Percentiles rank a stretch among this genome's conserved stretches.
Evolutionary conservation across 64 coral and sea anemone species (phyloP).

Genomic region (Trachythela sp.): DNA sequence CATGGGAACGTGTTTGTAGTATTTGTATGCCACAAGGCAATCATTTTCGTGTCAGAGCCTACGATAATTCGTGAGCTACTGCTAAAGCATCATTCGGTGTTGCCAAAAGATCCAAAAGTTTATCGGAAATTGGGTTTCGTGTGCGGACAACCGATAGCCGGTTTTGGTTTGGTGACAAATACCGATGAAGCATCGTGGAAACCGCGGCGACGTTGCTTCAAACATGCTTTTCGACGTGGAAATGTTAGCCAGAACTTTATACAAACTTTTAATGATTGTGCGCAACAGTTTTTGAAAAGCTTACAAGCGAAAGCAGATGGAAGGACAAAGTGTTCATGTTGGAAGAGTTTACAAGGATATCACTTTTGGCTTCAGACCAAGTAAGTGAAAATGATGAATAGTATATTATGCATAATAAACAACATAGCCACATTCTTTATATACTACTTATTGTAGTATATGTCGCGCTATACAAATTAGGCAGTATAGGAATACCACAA

Average conservation of each 20-base stretch:
- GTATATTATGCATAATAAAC: neutral
- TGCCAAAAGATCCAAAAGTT: conserved; percentile 40
- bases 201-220: conserved; percentile 33
- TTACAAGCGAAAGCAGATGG: conserved; percentile 74
- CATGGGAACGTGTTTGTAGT: conserved; percentile 30
- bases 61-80: conserved; percentile 38
- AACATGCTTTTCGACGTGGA: conserved; percentile 58
- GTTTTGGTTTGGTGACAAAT: conserved; percentile 54
- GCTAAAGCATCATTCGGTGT: conserved; percentile 23
- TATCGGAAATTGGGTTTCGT: conserved; percentile 33
- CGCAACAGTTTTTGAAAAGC: conserved; percentile 53
- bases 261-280: conserved; percentile 57
- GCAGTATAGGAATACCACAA: no score
- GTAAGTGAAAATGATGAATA: neutral
- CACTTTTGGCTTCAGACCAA: conserved; percentile 68
- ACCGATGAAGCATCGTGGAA: conserved; percentile 58
- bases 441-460: no score
- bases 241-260: conserved; percentile 57
- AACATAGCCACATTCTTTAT: no score
- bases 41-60: conserved; percentile 53
- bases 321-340: conserved; percentile 60
- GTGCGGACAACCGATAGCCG: conserved; percentile 64
- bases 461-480: no score
- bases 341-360: conserved; percentile 58
- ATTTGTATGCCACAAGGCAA: conserved; percentile 19